phyloP scores from a whole-genome alignment of 2,888 invertebrate genomes.

The Tiphia femorata region DNA sequence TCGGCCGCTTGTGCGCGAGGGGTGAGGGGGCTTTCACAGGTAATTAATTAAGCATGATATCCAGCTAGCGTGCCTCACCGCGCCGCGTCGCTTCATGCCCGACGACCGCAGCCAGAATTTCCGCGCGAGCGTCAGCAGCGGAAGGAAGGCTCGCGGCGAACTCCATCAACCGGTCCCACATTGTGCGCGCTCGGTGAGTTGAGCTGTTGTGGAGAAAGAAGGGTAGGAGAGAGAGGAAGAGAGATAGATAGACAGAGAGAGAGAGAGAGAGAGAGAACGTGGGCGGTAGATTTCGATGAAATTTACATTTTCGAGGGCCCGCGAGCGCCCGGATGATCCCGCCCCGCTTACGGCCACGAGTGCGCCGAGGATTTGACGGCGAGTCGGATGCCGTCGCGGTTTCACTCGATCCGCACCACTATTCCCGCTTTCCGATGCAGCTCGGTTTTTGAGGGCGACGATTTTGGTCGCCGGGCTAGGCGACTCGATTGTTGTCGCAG shows the following conservation, averaged over 20 bases:
- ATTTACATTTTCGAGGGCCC: neutral
- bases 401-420: no score
- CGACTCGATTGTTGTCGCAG: no score
- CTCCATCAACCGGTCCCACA: neutral
- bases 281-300: neutral
- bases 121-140: slow-evolving; percentile 14
- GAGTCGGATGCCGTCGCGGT: no score
- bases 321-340: neutral
- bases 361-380: no score
- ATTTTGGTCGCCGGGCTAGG: no score
- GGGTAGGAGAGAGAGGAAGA: neutral
- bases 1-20: no score
- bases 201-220: no score
- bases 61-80: slow-evolving; percentile 14
- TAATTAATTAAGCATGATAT: slow-evolving; percentile 38
- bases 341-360: neutral
- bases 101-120: slow-evolving; percentile 10
- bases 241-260: no score
- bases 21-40: slow-evolving; percentile 26
- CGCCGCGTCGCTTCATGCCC: slow-evolving; percentile 13
- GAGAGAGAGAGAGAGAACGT: no score
- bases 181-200: no score
- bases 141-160: slow-evolving; percentile 2
- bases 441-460: no score
- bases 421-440: no score